Percentiles rank a stretch among this genome's conserved stretches.
phyloP scores from a whole-genome alignment of 2,113 vertebrate species.

The Zosterops lateralis region DNA sequence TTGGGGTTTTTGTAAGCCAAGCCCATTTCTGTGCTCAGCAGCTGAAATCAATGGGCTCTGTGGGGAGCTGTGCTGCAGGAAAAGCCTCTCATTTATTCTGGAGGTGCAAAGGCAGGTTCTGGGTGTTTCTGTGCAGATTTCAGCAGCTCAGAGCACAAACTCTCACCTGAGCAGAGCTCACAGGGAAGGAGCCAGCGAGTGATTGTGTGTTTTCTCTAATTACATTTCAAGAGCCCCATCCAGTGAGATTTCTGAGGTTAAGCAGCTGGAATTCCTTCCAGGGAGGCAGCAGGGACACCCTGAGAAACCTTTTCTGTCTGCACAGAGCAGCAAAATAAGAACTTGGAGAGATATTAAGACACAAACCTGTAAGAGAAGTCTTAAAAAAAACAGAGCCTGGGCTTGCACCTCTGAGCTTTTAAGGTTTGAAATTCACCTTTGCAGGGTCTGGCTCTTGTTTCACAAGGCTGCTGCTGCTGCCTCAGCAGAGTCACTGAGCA shows the following conservation, averaged over 20 bases:
- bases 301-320: not conserved
- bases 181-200: not conserved
- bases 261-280: not conserved
- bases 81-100: not conserved
- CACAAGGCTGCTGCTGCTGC: not conserved
- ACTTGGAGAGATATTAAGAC: not conserved
- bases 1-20: not conserved
- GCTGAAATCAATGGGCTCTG: not conserved
- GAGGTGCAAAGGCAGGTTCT: not conserved
- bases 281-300: not conserved
- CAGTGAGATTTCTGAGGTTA: not conserved
- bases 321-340: not conserved
- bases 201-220: not conserved
- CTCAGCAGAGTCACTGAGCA: constrained; percentile 42
- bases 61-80: not conserved
- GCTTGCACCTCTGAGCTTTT: not conserved
- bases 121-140: not conserved
- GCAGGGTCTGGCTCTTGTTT: not conserved
- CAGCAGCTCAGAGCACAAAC: not conserved
- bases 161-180: not conserved
- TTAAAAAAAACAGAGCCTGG: not conserved
- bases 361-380: not conserved
- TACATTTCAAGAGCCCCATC: not conserved
- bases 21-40: not conserved
- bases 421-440: not conserved